Percentiles rank a stretch among this genome's conserved stretches.
phyloP scores from a whole-genome alignment of 2,888 invertebrate genomes.

The Unio pictorum region DNA sequence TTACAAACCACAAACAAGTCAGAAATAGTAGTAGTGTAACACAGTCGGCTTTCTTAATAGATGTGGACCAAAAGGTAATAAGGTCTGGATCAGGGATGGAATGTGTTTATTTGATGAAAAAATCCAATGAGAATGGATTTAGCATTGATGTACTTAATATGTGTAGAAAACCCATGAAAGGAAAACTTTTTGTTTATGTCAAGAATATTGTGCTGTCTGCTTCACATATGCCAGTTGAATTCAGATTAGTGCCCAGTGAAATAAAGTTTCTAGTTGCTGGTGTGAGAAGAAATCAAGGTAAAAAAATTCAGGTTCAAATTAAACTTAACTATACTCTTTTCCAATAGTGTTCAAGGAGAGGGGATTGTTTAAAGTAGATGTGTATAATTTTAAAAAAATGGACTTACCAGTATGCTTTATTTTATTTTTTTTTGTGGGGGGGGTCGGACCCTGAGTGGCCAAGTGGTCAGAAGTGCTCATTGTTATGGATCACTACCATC shows the following conservation, averaged over 20 bases:
- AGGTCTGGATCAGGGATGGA: slow-evolving; percentile 7
- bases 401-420: too few species aligned
- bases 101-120: slow-evolving; percentile 28
- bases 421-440: too few species aligned
- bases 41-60: neutral
- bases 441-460: too few species aligned
- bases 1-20: neutral
- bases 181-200: slow-evolving; percentile 8
- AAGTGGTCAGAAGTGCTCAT: too few species aligned
- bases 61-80: neutral
- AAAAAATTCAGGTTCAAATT: neutral
- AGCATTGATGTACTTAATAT: slow-evolving; percentile 29
- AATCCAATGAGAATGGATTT: slow-evolving; percentile 31
- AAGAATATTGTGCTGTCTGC: slow-evolving; percentile 21
- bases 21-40: too few species aligned
- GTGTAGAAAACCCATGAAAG: slow-evolving; percentile 18
- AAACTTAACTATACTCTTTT: too few species aligned
- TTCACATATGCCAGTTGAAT: neutral
- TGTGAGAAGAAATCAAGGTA: slow-evolving; percentile 1
- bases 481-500: too few species aligned
- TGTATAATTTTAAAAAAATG: too few species aligned
- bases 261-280: slow-evolving; percentile 15
- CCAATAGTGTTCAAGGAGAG: too few species aligned
- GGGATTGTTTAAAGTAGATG: too few species aligned
- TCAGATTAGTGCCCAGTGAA: slow-evolving; percentile 14